These are phyloP conservation scores for Condylura cristata DNA, from an alignment of 2,113 vertebrate genomes.

Conservation along the genomic window DNA sequence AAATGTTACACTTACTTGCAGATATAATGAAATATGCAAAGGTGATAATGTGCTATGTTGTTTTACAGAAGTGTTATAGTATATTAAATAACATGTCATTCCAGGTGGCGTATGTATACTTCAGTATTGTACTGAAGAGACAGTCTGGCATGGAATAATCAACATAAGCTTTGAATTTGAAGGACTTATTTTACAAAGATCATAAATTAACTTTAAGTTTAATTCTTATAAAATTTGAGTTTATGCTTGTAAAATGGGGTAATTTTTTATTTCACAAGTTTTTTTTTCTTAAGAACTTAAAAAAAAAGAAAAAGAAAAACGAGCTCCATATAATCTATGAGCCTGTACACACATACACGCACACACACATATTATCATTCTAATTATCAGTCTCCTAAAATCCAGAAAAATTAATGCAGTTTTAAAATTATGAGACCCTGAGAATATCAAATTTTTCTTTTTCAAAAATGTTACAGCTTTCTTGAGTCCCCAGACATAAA, in stretches of 20 bases:
- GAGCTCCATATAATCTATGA: not conserved
- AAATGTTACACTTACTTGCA: not conserved
- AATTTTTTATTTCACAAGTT: not conserved
- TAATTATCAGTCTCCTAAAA: not conserved
- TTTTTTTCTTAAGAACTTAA: not conserved
- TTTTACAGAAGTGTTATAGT: not conserved
- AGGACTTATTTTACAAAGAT: not conserved
- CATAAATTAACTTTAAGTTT: not conserved
- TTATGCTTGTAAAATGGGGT: not conserved
- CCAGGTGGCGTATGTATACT: not conserved
- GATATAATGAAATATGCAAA: not conserved
- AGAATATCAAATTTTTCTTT: not conserved
- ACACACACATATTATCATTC: not conserved
- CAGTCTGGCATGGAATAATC: not conserved
- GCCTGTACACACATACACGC: not conserved
- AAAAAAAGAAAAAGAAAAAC: not conserved
- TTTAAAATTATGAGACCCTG: constrained; percentile 25
- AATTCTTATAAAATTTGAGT: not conserved
- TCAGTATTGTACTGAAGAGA: not conserved
- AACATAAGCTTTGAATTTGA: not conserved
- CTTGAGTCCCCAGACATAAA: not conserved
- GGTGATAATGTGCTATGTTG: not conserved
- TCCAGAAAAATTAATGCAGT: not conserved
- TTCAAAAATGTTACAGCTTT: not conserved
- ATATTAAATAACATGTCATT: constrained; percentile 11